Percentiles rank a stretch among this genome's conserved stretches.
These are phyloP conservation scores for Helobdella robusta DNA, from an alignment of 2,888 invertebrate species.

Conservation along the genomic window DNA sequence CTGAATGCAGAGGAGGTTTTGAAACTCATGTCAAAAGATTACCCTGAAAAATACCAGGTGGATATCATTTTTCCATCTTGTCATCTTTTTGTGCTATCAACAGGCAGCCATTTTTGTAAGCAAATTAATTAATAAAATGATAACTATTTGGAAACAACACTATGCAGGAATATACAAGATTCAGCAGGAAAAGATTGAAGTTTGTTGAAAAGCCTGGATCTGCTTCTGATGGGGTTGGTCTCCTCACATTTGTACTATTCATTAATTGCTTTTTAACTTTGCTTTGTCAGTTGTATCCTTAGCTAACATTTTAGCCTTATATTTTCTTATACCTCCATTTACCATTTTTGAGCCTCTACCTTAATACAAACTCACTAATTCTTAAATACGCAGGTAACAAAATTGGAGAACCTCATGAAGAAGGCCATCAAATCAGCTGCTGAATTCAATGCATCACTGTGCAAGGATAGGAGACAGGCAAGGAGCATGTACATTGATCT, in stretches of 20 bases:
- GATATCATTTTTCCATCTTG: too few relatives aligned
- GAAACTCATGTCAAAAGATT: slow-evolving; percentile 89
- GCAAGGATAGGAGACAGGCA: slow-evolving; percentile 63
- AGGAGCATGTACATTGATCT: slow-evolving; percentile 78
- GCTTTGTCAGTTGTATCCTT: not conserved
- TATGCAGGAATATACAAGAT: slow-evolving; percentile 45
- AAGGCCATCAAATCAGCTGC: slow-evolving; percentile 52
- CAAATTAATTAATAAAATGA: not conserved
- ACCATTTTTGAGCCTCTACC: too few relatives aligned
- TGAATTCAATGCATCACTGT: slow-evolving; percentile 78
- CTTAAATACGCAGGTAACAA: slow-evolving; percentile 33
- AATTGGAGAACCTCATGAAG: slow-evolving; percentile 44
- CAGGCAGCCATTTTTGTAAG: too few relatives aligned
- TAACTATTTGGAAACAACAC: not conserved
- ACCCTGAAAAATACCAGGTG: slow-evolving; percentile 86
- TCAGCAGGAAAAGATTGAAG: slow-evolving; percentile 45
- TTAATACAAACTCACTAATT: too few relatives aligned
- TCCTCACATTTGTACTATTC: not conserved
- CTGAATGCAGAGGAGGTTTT: slow-evolving; percentile 82
- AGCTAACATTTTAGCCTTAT: too few relatives aligned
- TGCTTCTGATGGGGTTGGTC: not conserved
- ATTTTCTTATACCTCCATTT: too few relatives aligned
- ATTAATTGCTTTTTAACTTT: too few relatives aligned
- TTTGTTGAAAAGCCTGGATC: slow-evolving; percentile 43
- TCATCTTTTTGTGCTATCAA: too few relatives aligned